Conservation (phyloP, 2,113 vertebrate species). For the Galeopterus variegatus region DNA sequence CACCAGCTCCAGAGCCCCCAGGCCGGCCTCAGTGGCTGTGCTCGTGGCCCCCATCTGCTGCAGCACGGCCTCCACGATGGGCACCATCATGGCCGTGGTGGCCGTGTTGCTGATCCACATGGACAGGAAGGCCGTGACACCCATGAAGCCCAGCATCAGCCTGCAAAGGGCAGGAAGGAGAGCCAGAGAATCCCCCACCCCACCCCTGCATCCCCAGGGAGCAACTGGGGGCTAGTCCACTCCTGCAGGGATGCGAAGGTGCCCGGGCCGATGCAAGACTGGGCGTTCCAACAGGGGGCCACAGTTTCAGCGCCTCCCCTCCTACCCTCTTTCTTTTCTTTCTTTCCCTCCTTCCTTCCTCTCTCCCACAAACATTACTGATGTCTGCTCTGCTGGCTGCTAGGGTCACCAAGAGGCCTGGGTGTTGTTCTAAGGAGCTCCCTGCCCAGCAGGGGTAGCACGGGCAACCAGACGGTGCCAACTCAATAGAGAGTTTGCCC, state of each 20-base stretch:
- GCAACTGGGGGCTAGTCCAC: neutral
- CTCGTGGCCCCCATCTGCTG: conserved; percentile 91
- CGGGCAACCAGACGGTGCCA: neutral
- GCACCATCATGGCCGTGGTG: conserved; percentile 98
- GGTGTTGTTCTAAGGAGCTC: neutral
- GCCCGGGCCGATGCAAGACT: neutral
- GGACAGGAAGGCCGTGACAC: conserved; percentile 96
- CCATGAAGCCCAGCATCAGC: conserved; percentile 98
- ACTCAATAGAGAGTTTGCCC: neutral
- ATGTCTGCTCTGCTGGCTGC: neutral
- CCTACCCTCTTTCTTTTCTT: too few relatives aligned
- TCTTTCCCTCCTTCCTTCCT: too few relatives aligned
- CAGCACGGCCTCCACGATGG: conserved; percentile 96
- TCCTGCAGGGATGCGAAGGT: neutral
- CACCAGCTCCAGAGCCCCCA: conserved; percentile 79
- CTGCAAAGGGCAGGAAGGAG: conserved; percentile 84
- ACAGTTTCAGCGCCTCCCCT: rapidly evolving
- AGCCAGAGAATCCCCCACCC: neutral
- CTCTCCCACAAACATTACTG: neutral
- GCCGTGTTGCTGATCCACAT: conserved; percentile 99
- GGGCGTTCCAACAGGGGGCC: rapidly evolving
- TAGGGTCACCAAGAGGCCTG: neutral
- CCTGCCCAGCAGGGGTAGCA: neutral
- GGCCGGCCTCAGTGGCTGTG: conserved; percentile 37
- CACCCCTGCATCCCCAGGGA: rapidly evolving